Percentiles rank a stretch among this genome's conserved stretches.
Evolutionary conservation across 2,888 invertebrate genomes (phyloP).

Genomic region (Tachina fera): DNA sequence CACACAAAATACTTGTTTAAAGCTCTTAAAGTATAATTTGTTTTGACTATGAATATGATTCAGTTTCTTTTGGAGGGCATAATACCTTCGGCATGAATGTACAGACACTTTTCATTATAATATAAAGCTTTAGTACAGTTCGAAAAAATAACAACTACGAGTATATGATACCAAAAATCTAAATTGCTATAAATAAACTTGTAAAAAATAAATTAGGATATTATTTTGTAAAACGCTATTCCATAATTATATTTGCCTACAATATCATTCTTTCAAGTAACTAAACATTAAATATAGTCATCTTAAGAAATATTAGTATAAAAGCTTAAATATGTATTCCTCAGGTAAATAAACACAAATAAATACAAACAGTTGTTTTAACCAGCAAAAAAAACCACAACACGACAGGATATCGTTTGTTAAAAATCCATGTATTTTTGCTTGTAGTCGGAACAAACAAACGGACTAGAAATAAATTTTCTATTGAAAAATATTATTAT

Average conservation of each 20-base stretch:
- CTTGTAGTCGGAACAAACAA: slow-evolving; percentile 28
- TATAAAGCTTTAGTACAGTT: too few species aligned
- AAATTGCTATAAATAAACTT: too few species aligned
- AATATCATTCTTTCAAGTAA: background rate
- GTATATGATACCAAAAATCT: too few species aligned
- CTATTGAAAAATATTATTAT: slow-evolving; percentile 49
- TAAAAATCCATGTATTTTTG: slow-evolving; percentile 44
- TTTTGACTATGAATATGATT: too few species aligned
- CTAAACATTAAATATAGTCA: slow-evolving; percentile 38
- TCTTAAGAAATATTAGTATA: slow-evolving; percentile 40
- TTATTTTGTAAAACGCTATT: too few species aligned
- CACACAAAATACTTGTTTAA: too few species aligned
- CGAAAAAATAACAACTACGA: too few species aligned
- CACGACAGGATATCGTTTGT: slow-evolving; percentile 52
- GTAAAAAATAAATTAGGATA: too few species aligned
- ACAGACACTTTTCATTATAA: too few species aligned
- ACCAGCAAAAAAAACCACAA: slow-evolving; percentile 11
- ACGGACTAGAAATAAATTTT: slow-evolving; percentile 21
- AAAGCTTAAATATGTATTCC: slow-evolving; percentile 45
- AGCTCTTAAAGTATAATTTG: too few species aligned
- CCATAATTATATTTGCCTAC: background rate
- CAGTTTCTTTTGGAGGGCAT: too few species aligned
- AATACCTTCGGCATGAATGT: too few species aligned
- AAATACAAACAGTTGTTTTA: slow-evolving; percentile 46
- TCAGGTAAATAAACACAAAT: slow-evolving; percentile 44